Base-by-base conservation (phyloP, 64 coral and sea anemone species). In the Platygyra sinensis region DNA sequence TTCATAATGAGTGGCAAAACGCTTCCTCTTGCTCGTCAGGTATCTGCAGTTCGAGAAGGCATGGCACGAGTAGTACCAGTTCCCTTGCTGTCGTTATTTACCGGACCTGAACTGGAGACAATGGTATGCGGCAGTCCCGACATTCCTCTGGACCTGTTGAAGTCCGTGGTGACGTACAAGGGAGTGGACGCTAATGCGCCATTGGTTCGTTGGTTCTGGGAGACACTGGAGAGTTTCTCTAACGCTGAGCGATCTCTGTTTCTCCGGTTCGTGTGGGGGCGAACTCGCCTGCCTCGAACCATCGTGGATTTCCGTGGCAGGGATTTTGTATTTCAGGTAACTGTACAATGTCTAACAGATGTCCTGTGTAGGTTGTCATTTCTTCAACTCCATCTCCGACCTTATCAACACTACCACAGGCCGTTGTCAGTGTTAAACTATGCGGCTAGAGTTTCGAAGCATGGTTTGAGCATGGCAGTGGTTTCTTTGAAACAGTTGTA, bases 121-220 rank as follows among this genome's bases (percentile, higher is more conserved):
- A 99, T 99, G 97, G 97, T 99, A 9, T 99, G 97, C 74, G 97
- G 97, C 10, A 99, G 97, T 87, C 97, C 97, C 25, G 97, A 99
- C 57, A 99, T 99, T 61, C 97, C 91, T 12, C 75, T 99, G 79
- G 97, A 99, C 73, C 85, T 99, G 39, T 65, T 99, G 1, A 99
- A 99, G 71, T 95, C 94, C 27, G 97, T 99, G 75, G 94, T 91
- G 20, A 96, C 97, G 33, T 99, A 99, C 54, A 99, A 99, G 75
- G 97, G 97, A 30, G 93, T 99, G 36, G 88, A 95, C 75, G 90
- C 88, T 80, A 93, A 60, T 20, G 94, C 97, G 0, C 81, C 97
- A 25, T 84, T 99, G 49, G 94, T 99, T 27, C 91, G 83, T 69
- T 99, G 97, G 97, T 99, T 99, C 88, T 99, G 97, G 97, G 94